Conservation (phyloP, 2,888 invertebrate genomes). For the Suillia variegata region DNA sequence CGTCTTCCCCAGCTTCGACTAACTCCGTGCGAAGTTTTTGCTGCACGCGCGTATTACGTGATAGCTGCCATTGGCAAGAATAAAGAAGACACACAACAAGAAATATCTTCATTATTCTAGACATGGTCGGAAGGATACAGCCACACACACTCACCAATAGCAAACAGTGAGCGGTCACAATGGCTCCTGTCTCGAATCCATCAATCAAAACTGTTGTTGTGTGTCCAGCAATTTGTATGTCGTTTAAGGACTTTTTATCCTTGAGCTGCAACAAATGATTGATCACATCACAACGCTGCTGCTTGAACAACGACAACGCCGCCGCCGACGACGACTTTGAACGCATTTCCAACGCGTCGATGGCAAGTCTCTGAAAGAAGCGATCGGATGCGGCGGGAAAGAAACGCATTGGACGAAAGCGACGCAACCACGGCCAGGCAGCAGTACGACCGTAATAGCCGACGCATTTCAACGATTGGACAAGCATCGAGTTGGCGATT, state of each 20-base stretch:
- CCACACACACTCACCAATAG: conserved; percentile 36
- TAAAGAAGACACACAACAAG: background rate
- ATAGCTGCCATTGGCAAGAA: conserved; percentile 31
- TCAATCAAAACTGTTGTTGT: conserved; percentile 48
- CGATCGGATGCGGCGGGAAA: conserved; percentile 30
- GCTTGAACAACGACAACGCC: too few species aligned
- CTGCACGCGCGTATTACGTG: conserved; percentile 37
- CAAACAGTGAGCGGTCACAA: conserved; percentile 41
- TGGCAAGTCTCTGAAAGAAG: conserved; percentile 32
- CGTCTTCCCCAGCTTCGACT: conserved; percentile 16
- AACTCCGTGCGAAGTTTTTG: conserved; percentile 43
- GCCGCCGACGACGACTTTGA: background rate
- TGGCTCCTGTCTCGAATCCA: conserved; percentile 47
- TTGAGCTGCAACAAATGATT: conserved; percentile 43
- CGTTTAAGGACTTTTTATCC: conserved; percentile 38
- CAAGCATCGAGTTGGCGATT: conserved; percentile 31
- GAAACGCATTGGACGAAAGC: conserved; percentile 31
- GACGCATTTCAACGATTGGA: conserved; percentile 33
- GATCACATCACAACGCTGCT: conserved; percentile 39
- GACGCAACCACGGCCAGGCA: conserved; percentile 38
- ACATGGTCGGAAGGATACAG: background rate
- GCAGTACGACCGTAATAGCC: conserved; percentile 35
- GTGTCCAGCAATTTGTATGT: conserved; percentile 42
- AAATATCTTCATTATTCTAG: background rate
- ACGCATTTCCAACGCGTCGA: conserved; percentile 32